Evolutionary conservation across 2,797 vertebrate genomes (phyloP).

Genomic region (Danio kyathit): DNA sequence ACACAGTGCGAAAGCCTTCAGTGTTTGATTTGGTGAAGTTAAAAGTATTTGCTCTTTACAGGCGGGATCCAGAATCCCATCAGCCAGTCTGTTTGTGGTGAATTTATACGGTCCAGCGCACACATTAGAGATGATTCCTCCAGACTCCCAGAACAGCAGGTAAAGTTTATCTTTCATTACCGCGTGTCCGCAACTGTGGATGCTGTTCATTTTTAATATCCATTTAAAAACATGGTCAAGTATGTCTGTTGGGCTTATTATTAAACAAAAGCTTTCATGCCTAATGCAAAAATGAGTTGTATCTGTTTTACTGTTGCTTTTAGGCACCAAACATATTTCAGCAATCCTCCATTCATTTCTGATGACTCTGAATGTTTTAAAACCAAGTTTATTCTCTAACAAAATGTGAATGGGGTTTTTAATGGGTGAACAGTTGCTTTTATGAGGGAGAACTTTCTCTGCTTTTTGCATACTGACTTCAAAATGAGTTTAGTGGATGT

Average conservation of each 20-base stretch:
- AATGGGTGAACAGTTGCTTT: neutral
- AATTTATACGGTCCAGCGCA: slow-evolving; percentile 85
- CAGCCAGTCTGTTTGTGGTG: slow-evolving; percentile 84
- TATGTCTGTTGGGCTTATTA: neutral
- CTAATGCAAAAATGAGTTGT: neutral
- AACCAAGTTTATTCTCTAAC: neutral
- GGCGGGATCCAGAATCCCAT: slow-evolving; percentile 84
- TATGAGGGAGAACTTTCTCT: too few species aligned
- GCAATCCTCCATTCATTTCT: neutral
- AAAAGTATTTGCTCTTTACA: slow-evolving; percentile 60
- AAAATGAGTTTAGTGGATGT: neutral
- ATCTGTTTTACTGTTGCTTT: neutral
- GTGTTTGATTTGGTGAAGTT: neutral
- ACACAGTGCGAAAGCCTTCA: neutral
- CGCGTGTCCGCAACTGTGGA: neutral
- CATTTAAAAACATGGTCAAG: neutral
- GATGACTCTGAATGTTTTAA: slow-evolving; percentile 8
- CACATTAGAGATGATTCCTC: slow-evolving; percentile 83
- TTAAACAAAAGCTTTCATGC: neutral
- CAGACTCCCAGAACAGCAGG: slow-evolving; percentile 81
- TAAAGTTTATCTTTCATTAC: slow-evolving; percentile 48
- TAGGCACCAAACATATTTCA: slow-evolving; percentile 3
- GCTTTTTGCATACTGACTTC: neutral
- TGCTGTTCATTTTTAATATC: neutral
- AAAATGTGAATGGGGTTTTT: neutral